These are phyloP conservation scores for Acromyrmex charruanus DNA, from an alignment of 1,140 invertebrate species.

Conservation along the genomic window DNA sequence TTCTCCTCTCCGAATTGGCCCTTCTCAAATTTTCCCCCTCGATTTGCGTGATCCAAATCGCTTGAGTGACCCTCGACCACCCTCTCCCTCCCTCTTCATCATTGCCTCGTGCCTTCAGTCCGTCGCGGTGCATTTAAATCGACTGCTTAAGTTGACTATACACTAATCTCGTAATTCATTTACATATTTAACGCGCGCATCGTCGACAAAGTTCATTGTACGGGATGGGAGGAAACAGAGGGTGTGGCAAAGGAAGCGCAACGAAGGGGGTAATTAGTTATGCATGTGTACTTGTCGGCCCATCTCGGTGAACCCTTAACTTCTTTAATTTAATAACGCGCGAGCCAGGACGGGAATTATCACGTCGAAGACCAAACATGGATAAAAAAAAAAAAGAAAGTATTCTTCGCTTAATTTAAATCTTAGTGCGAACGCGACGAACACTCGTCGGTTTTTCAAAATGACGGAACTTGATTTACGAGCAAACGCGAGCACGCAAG, in stretches of 20 bases:
- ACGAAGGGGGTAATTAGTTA: constrained; percentile 46
- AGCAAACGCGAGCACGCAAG: background rate
- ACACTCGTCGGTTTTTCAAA: background rate
- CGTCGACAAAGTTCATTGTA: constrained; percentile 35
- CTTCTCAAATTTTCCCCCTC: constrained; percentile 51
- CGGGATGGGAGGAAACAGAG: background rate
- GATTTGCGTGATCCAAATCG: constrained; percentile 59
- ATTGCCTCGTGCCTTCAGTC: constrained; percentile 17
- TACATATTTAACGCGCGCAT: constrained; percentile 68
- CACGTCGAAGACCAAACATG: background rate
- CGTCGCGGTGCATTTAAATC: constrained; percentile 74
- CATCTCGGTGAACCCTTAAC: constrained; percentile 37
- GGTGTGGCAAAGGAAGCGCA: background rate
- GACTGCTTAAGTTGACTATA: constrained; percentile 72
- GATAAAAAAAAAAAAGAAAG: background rate
- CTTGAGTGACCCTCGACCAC: background rate
- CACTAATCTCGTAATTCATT: constrained; percentile 77
- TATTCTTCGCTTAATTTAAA: background rate
- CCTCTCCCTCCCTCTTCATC: background rate
- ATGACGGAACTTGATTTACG: background rate
- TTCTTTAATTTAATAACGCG: constrained; percentile 59
- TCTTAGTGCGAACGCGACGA: background rate
- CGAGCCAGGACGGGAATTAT: constrained; percentile 7
- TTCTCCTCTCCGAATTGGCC: no score
- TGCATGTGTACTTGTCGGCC: constrained; percentile 47